Evolutionary conservation across 2,113 vertebrate species (phyloP), one percentile per base, ranked within the genome.

Genomic region (Oriolus oriolus): DNA sequence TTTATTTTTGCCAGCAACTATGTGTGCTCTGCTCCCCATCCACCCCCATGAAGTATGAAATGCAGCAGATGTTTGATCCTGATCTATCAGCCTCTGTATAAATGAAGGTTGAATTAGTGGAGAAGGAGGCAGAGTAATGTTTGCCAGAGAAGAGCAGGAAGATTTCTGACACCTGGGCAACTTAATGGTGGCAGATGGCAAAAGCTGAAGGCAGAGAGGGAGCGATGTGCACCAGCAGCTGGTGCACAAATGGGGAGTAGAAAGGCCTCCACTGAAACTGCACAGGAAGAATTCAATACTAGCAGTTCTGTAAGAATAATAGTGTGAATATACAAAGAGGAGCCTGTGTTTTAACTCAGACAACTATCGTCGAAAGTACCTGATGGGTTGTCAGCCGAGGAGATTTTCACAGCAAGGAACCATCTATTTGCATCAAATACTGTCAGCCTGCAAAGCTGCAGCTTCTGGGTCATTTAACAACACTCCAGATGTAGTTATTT

Each of bases 401-500:
- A 96, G 87, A 70, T 90, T 93, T 93, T 90, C 94, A 73, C 83
- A 96, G 92, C 83, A 82, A 95, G 95, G 80, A 93, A 78, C 91
- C 53, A 60, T 92, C 70, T 71, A 96, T 97, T 96, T 97, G 85
- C 87, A 94, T 96, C 94, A 97, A 97, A 89, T 79, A 74, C 81
- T 57, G 59, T 90, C 86, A 96, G 87, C 63, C 90, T 84, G 88
- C 35, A 87, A 77, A 86, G 95, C 92, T 82, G 64, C 88, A 87
- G 78, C 94, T 97, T 97, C 95, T 89, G 95, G 97, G 97, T 98
- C 96, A 97, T 96, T 97, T 95, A 95, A 47, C 85, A 95, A n/a
- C 81, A 23, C 79, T 96, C 89, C 86, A 91, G 92, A 93, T 95
- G 93, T 84, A 87, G 94, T 95, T 91, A 80, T 96, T 96, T 95